A percentile compares a stretch with the other conserved stretches of the same genome.
These are phyloP conservation scores for Lithobius niger DNA, from an alignment of 1,140 invertebrate genomes.

Conservation along the genomic window DNA sequence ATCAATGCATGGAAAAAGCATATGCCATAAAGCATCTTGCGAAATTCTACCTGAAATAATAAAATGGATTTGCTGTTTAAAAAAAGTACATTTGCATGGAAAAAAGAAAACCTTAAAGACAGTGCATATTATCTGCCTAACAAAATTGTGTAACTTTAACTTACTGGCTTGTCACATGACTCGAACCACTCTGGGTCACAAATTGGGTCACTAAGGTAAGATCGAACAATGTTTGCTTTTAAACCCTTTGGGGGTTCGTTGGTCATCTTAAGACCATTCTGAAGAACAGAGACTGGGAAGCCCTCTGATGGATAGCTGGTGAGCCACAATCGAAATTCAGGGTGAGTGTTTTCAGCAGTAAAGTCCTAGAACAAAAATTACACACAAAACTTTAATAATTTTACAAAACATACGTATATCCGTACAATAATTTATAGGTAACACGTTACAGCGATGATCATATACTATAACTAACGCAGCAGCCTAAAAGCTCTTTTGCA, in stretches of 20 bases:
- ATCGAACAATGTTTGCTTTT: slow-evolving; percentile 41
- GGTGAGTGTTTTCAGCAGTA: slow-evolving; percentile 31
- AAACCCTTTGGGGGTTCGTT: slow-evolving; percentile 41
- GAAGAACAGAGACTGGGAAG: slow-evolving; percentile 40
- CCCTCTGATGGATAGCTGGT: slow-evolving; percentile 36
- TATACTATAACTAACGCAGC: too few relatives aligned
- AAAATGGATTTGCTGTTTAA: not conserved
- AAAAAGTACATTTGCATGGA: not conserved
- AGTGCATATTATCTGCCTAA: not conserved
- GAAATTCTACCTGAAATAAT: slow-evolving; percentile 45
- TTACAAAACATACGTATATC: too few relatives aligned
- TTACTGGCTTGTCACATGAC: slow-evolving; percentile 53
- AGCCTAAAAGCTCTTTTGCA: too few relatives aligned
- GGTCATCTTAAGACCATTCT: slow-evolving; percentile 42
- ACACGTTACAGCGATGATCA: too few relatives aligned
- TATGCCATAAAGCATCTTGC: slow-evolving; percentile 41
- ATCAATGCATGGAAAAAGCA: slow-evolving; percentile 43
- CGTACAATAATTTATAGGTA: too few relatives aligned
- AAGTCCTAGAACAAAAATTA: slow-evolving; percentile 28
- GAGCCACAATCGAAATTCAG: slow-evolving; percentile 40
- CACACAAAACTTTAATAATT: too few relatives aligned
- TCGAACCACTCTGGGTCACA: slow-evolving; percentile 77
- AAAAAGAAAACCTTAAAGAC: not conserved
- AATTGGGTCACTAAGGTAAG: slow-evolving; percentile 76
- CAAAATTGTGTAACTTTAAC: slow-evolving; percentile 1